Conservation (phyloP, 2,113 vertebrate genomes). For the Haemorhous mexicanus region DNA sequence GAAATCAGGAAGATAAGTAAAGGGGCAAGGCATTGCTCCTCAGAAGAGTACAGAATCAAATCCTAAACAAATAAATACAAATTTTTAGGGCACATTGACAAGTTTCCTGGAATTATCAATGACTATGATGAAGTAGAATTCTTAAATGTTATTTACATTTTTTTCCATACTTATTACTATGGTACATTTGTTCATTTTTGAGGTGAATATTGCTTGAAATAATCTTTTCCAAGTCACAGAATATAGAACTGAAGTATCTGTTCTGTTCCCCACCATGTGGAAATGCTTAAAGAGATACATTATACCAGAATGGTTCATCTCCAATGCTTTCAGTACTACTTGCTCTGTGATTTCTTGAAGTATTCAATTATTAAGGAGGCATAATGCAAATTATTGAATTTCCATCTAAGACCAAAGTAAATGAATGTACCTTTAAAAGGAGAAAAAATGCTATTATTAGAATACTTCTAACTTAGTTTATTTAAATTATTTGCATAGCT, state of each 20-base stretch:
- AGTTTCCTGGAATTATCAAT: background rate
- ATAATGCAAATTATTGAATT: background rate
- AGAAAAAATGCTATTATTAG: background rate
- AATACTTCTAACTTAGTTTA: background rate
- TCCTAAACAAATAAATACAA: background rate
- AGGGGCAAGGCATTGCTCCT: background rate
- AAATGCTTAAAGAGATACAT: background rate
- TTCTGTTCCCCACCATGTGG: background rate
- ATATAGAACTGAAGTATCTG: background rate
- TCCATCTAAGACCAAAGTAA: background rate
- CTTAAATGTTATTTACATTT: background rate
- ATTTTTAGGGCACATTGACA: background rate
- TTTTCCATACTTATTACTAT: background rate
- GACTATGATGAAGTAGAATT: background rate
- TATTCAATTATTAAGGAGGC: background rate
- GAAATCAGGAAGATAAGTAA: background rate
- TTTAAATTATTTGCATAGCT: slow-evolving; percentile 36
- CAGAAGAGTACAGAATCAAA: background rate
- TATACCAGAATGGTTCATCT: background rate
- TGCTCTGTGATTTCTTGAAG: background rate
- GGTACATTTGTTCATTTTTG: background rate
- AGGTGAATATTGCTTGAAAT: background rate
- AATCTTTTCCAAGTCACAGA: background rate
- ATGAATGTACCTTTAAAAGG: background rate
- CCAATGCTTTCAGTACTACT: background rate